phyloP scores from a whole-genome alignment of 1,140 invertebrate species.

The Palaemon carinicauda region DNA sequence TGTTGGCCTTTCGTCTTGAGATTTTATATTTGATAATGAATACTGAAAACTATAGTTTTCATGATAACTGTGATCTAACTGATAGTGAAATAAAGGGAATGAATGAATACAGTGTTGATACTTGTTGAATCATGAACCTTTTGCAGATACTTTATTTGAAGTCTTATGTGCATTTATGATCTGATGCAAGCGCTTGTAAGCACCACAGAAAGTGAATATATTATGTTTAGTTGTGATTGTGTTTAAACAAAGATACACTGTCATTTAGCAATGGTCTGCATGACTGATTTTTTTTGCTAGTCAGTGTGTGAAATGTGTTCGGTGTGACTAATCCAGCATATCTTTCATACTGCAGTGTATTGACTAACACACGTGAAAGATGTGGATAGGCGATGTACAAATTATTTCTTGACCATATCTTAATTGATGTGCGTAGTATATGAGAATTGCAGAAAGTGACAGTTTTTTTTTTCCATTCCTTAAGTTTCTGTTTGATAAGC shows the following conservation, averaged over 20 bases:
- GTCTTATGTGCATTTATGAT: constrained; percentile 39
- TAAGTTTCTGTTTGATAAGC: not conserved
- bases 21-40: constrained; percentile 1
- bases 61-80: constrained; percentile 40
- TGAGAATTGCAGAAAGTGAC: constrained; percentile 14
- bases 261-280: constrained; percentile 53
- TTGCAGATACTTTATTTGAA: not conserved
- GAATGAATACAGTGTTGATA: not conserved
- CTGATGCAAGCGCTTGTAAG: constrained; percentile 15
- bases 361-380: constrained; percentile 46
- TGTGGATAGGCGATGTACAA: constrained; percentile 51
- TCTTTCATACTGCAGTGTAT: constrained; percentile 41
- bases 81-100: not conserved
- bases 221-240: constrained; percentile 21
- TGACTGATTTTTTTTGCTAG: constrained; percentile 52
- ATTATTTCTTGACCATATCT: constrained; percentile 38
- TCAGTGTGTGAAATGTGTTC: constrained; percentile 49
- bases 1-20: constrained; percentile 2
- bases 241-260: constrained; percentile 34
- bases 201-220: constrained; percentile 14
- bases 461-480: not conserved
- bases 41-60: not conserved
- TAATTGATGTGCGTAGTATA: constrained; percentile 41
- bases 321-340: constrained; percentile 28
- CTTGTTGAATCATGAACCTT: not conserved